Evolutionary conservation across 2,113 vertebrate genomes (phyloP).

Genomic region (Pterophyllum scalare): DNA sequence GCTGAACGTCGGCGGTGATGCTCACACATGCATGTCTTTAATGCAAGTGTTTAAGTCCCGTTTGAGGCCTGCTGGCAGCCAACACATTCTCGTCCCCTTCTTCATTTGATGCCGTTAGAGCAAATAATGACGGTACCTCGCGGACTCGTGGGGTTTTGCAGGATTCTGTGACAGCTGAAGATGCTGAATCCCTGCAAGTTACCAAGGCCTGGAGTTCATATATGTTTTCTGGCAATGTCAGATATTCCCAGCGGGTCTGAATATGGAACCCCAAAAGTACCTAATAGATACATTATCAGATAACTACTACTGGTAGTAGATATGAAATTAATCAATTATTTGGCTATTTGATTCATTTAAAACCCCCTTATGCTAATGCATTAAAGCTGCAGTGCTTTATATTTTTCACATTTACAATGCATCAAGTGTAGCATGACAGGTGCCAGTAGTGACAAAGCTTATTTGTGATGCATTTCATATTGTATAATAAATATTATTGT

Average conservation of each 20-base stretch:
- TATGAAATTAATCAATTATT: no score
- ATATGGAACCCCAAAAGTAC: no score
- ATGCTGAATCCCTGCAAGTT: not conserved
- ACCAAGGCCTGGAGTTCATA: slow-evolving; percentile 1
- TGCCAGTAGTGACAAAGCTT: not conserved
- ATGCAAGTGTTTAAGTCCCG: not conserved
- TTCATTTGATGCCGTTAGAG: not conserved
- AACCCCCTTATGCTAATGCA: no score
- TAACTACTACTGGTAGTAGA: no score
- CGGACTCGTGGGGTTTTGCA: not conserved
- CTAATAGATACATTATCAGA: no score
- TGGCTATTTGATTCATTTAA: no score
- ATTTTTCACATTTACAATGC: not conserved
- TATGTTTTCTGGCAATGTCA: not conserved
- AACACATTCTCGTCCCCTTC: not conserved
- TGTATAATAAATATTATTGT: not conserved
- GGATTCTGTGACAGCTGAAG: not conserved
- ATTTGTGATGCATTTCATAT: not conserved
- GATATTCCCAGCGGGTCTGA: not conserved
- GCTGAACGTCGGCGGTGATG: slow-evolving; percentile 27
- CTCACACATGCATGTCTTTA: not conserved
- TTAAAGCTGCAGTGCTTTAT: not conserved
- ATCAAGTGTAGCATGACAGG: not conserved
- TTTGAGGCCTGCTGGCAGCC: not conserved
- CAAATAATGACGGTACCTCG: not conserved